phyloP scores from a whole-genome alignment of 2,797 vertebrate species.

The Ptychadena robeensis region DNA sequence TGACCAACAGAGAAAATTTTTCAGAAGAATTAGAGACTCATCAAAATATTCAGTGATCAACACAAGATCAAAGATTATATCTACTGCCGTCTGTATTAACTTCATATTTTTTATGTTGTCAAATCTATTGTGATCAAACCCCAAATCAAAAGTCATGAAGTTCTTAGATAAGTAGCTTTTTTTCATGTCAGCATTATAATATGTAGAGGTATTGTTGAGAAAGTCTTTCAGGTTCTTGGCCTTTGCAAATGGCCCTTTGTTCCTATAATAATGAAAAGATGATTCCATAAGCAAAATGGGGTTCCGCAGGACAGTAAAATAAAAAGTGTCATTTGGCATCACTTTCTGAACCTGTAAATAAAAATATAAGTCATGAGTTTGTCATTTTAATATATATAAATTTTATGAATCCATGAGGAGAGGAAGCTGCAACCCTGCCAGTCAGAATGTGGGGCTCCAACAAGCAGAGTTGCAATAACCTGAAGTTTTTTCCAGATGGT shows the following conservation, averaged over 20 bases:
- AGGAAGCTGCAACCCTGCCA: too few species aligned
- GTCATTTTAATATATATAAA: not conserved
- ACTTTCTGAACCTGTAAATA: slow-evolving; percentile 77
- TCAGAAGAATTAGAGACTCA: slow-evolving; percentile 84
- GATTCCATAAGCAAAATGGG: slow-evolving; percentile 87
- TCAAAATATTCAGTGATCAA: slow-evolving; percentile 85
- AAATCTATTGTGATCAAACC: slow-evolving; percentile 72
- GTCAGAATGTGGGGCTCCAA: too few species aligned
- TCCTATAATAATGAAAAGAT: slow-evolving; percentile 81
- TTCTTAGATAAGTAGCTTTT: slow-evolving; percentile 81
- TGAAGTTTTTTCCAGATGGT: too few species aligned
- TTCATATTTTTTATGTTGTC: slow-evolving; percentile 63
- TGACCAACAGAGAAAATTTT: slow-evolving; percentile 81
- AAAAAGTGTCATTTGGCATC: slow-evolving; percentile 78
- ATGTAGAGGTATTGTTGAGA: slow-evolving; percentile 68
- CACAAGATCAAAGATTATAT: slow-evolving; percentile 77
- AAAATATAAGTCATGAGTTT: not conserved
- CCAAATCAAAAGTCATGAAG: slow-evolving; percentile 83
- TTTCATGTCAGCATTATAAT: slow-evolving; percentile 61
- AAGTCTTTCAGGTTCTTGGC: slow-evolving; percentile 75
- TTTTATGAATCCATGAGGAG: too few species aligned
- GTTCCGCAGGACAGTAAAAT: slow-evolving; percentile 85
- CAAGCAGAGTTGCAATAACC: too few species aligned
- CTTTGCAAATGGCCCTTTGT: slow-evolving; percentile 68
- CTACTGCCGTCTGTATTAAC: slow-evolving; percentile 71